phyloP scores from a whole-genome alignment of 1,140 invertebrate species.

The Oppia nitens region DNA sequence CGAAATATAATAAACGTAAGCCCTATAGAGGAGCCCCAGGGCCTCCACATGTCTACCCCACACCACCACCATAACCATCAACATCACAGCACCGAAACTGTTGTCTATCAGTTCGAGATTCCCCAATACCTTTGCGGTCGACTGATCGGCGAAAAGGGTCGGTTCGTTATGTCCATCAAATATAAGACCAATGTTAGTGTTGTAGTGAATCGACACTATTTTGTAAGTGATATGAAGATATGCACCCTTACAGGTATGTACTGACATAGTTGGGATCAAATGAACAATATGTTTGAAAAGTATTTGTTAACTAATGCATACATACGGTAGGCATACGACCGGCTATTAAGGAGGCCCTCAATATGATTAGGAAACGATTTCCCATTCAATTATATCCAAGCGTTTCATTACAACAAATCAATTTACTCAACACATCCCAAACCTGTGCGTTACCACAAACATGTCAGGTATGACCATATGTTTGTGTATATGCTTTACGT shows the following conservation, averaged over 20 bases:
- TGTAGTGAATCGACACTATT: constrained; percentile 53
- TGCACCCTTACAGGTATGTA: constrained; percentile 57
- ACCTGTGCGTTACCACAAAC: constrained; percentile 36
- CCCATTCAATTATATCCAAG: constrained; percentile 56
- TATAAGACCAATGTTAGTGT: constrained; percentile 55
- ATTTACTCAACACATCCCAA: constrained; percentile 32
- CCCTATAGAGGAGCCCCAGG: neutral
- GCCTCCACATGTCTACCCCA: neutral
- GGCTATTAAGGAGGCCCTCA: constrained; percentile 57
- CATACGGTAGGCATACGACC: constrained; percentile 41
- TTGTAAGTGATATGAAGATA: constrained; percentile 50
- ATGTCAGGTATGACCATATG: constrained; percentile 39
- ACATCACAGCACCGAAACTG: constrained; percentile 1
- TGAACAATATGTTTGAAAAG: neutral
- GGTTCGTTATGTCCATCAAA: constrained; percentile 63
- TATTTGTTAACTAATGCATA: neutral
- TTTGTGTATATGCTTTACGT: neutral
- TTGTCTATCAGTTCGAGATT: constrained; percentile 55
- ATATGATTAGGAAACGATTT: constrained; percentile 63
- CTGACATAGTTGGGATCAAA: neutral
- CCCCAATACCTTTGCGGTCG: constrained; percentile 55
- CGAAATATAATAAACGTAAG: too few relatives aligned
- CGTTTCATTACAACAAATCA: constrained; percentile 57
- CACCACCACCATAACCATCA: too few relatives aligned
- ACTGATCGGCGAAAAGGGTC: constrained; percentile 66